Base-by-base conservation (phyloP, 2,888 invertebrate species). In the Epsilonema sp. region DNA sequence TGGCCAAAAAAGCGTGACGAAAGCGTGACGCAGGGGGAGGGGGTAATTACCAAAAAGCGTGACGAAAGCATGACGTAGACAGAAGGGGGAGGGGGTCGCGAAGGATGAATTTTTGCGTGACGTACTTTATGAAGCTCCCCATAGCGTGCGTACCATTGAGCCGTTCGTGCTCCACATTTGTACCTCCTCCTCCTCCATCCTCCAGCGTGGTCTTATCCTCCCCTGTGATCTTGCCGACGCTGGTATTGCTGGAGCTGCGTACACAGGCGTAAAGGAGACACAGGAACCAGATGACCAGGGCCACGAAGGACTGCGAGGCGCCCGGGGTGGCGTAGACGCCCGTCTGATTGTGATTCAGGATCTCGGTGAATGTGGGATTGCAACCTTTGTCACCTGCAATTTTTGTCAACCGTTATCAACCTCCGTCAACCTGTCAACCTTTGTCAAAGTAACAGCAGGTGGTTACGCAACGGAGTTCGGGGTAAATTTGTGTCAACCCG, bases 211-310 rank as follows among this genome's bases (percentile, higher is more conserved):
- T 38, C 45, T 3, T 4, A 26, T 38, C 51, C 44, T 54, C 57
- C 36, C 58, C 80, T 26, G 84, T 84, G 53, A 94, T 78, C 69
- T 83, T 85, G 24, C 87, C 86, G 0, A 74, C 67, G 52, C 72
- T 70, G 38, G 85, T 82, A 60, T 80, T 80, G 25, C 85, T 83
- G 21, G 89, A 86, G n/a, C 89, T 85, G 40, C 90, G 78, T 51
- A 97, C 75, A 56, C 87, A 71, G 16, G 94, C 92, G 70, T 97
- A 97, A 46, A 99, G 73, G 45, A 97, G 83, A 67, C 90, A 92
- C 60, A 80, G 75, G 68, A 86, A 78, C 87, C 90, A 99, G 60
- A 99, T 80, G 42, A 80, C 67, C 55, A 99, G 74, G 41, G 89
- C 87, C 58, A 97, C 78, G 55, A 94, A 79, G 56, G 86, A 83